Evolutionary conservation across 2,113 vertebrate species (phyloP).

Genomic region (Sakesphorus luctuosus): DNA sequence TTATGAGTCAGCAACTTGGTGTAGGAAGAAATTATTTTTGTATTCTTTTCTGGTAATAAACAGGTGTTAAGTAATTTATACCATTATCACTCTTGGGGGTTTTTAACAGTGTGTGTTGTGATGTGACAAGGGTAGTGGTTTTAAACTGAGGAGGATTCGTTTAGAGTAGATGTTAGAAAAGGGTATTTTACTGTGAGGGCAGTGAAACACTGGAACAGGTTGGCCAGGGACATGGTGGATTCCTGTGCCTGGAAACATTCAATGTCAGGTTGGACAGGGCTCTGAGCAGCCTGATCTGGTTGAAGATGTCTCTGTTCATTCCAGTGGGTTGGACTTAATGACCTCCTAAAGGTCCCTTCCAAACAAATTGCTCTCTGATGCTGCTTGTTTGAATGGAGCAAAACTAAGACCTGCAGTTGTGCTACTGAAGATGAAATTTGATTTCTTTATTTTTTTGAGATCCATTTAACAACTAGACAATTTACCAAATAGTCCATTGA

Average conservation of each 20-base stretch:
- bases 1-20: not conserved
- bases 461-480: not conserved
- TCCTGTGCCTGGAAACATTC: not conserved
- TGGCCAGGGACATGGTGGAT: not conserved
- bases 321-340: not conserved
- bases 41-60: not conserved
- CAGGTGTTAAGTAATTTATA: not conserved
- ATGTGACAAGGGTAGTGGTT: not conserved
- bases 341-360: not conserved
- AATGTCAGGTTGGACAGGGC: not conserved
- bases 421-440: not conserved
- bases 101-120: not conserved
- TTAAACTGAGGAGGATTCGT: not conserved
- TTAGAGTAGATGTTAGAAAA: not conserved
- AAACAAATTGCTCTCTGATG: not conserved
- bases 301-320: not conserved
- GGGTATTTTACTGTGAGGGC: not conserved
- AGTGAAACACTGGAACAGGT: not conserved
- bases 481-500: rapidly evolving
- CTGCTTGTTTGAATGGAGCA: not conserved
- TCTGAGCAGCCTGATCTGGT: not conserved
- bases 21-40: not conserved
- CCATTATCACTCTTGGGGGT: not conserved
- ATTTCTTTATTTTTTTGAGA: not conserved
- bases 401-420: not conserved